Evolutionary conservation across 2,113 vertebrate genomes (phyloP).

Genomic region (Bothrops jararaca): DNA sequence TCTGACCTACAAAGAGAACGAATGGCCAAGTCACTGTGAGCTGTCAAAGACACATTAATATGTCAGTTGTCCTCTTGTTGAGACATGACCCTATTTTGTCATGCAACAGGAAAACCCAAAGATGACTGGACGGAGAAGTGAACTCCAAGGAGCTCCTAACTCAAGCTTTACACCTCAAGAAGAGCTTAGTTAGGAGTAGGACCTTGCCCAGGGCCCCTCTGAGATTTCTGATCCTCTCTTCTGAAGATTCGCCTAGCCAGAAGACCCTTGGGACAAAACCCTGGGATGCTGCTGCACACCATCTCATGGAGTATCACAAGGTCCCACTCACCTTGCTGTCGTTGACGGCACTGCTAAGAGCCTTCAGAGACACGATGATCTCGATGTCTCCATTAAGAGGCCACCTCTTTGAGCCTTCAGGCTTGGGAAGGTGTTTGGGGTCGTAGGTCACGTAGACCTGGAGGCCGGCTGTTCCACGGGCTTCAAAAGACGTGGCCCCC

Average conservation of each 20-base stretch:
- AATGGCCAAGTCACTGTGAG: neutral
- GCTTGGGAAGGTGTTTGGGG: conserved; percentile 37
- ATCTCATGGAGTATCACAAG: neutral
- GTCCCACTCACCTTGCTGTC: conserved; percentile 67
- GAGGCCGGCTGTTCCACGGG: conserved; percentile 56
- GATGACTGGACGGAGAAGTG: neutral
- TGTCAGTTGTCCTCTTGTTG: neutral
- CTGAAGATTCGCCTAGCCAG: neutral
- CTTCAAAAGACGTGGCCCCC: conserved; percentile 51
- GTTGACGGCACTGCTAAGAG: conserved; percentile 39
- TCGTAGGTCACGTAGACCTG: conserved; percentile 37
- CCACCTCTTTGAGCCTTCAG: conserved; percentile 53
- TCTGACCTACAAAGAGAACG: conserved; percentile 60
- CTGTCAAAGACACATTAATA: neutral
- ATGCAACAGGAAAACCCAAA: neutral
- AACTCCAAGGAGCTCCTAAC: neutral
- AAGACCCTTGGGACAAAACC: neutral
- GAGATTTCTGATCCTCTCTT: neutral
- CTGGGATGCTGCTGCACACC: neutral
- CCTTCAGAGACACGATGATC: conserved; percentile 52
- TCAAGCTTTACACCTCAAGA: neutral
- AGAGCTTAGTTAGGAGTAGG: neutral
- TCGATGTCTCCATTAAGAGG: conserved; percentile 56
- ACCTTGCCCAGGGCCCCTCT: neutral
- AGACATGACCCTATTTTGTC: neutral